Conservation (phyloP, 2,797 vertebrate species). For the Cossypha polioptera region DNA sequence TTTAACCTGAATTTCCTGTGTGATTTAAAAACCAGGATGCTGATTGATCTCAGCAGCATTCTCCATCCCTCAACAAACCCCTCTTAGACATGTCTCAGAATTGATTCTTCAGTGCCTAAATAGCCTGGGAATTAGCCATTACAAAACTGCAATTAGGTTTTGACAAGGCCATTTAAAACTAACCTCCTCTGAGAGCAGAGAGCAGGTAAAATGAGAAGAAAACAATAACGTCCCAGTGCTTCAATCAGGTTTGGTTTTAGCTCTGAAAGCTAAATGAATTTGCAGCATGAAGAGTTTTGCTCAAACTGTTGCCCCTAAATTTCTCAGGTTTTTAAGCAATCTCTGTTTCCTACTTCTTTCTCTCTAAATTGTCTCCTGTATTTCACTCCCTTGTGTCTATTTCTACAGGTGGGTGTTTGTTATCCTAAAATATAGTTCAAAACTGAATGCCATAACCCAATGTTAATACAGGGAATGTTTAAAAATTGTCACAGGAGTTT, state of each 20-base stretch:
- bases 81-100: constrained; percentile 34
- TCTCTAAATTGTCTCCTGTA: neutral
- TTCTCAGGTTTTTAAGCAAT: neutral
- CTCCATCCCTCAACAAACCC: constrained; percentile 17
- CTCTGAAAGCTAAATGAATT: constrained; percentile 26
- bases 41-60: constrained; percentile 56
- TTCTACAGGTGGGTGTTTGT: neutral
- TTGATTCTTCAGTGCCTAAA: constrained; percentile 45
- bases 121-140: constrained; percentile 50
- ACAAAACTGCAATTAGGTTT: constrained; percentile 59
- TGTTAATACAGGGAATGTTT: neutral
- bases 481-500: neutral
- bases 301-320: neutral
- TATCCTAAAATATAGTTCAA: neutral
- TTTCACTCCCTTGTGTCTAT: neutral
- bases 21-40: constrained; percentile 34
- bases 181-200: neutral
- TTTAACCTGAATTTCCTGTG: constrained; percentile 44
- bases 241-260: neutral
- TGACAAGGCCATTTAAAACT: constrained; percentile 63
- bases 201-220: constrained; percentile 29
- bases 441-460: neutral
- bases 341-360: neutral
- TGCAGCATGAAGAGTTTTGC: neutral
- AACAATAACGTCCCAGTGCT: neutral